phyloP scores from a whole-genome alignment of 2,888 invertebrate genomes.

The Scaptomyza polygonia region DNA sequence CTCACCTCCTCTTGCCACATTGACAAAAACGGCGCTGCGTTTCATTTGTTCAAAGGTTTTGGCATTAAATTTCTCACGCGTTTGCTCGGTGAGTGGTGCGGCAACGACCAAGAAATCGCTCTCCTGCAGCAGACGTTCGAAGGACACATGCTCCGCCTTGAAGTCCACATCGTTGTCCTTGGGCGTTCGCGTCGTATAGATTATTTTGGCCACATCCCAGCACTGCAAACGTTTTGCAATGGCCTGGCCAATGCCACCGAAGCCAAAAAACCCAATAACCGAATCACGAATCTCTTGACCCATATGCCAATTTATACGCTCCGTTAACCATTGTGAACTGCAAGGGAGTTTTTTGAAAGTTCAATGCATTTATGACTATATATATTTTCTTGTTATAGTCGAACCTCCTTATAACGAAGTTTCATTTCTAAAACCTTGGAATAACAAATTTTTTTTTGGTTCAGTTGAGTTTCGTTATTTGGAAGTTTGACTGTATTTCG shows the following conservation, averaged over 20 bases:
- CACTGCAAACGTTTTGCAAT: slow-evolving; percentile 90
- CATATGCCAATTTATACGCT: slow-evolving; percentile 90
- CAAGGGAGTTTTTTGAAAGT: background rate
- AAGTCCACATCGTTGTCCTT: slow-evolving; percentile 87
- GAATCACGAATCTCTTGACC: slow-evolving; percentile 91
- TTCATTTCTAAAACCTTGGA: too few species aligned
- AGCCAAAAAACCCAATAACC: slow-evolving; percentile 93
- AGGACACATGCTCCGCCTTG: slow-evolving; percentile 88
- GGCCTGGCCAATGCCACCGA: slow-evolving; percentile 92
- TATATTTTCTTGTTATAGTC: too few species aligned
- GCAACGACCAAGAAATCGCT: slow-evolving; percentile 95
- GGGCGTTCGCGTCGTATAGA: slow-evolving; percentile 90
- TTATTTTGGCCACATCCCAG: slow-evolving; percentile 89
- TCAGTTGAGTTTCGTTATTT: too few species aligned
- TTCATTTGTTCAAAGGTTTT: slow-evolving; percentile 94
- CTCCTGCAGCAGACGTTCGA: slow-evolving; percentile 89
- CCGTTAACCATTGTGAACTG: slow-evolving; percentile 88
- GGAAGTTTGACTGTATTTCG: background rate
- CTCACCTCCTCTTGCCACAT: slow-evolving; percentile 91
- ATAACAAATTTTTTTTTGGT: too few species aligned
- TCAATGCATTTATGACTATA: too few species aligned
- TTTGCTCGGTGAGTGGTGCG: slow-evolving; percentile 91
- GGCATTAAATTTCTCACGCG: slow-evolving; percentile 91
- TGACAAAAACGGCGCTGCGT: slow-evolving; percentile 92
- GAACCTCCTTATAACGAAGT: too few species aligned